Conservation (phyloP, 2,888 invertebrate genomes). For the Amiota minor region DNA sequence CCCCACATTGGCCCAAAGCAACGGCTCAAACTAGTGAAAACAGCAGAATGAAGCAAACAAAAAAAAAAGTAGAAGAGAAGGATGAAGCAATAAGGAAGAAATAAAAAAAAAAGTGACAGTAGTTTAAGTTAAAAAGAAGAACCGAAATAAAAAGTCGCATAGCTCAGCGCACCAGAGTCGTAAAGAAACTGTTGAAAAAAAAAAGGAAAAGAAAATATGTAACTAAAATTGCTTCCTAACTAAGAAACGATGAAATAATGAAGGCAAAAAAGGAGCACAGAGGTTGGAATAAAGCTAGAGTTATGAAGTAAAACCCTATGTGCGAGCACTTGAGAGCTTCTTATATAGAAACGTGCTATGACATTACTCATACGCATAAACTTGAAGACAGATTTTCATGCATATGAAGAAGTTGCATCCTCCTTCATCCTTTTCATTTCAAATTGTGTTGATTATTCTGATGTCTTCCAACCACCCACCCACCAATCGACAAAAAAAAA, state of each 20-base stretch:
- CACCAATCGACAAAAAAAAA: conserved; percentile 18
- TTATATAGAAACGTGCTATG: conserved; percentile 43
- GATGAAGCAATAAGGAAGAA: background rate
- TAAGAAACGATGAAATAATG: background rate
- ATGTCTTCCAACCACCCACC: conserved; percentile 4
- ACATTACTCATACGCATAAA: conserved; percentile 60
- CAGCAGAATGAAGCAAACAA: background rate
- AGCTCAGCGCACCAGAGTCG: background rate
- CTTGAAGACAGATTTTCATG: conserved; percentile 27
- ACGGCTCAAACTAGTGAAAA: background rate
- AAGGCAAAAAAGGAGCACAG: background rate
- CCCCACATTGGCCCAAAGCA: conserved; percentile 8
- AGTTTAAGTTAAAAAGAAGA: conserved; percentile 7
- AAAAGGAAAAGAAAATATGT: background rate
- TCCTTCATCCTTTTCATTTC: background rate
- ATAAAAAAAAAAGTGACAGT: background rate
- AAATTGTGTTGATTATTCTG: conserved; percentile 20
- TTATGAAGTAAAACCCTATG: conserved; percentile 7
- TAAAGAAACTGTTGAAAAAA: conserved; percentile 18
- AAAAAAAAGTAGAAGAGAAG: background rate
- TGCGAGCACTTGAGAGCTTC: background rate
- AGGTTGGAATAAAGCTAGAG: background rate
- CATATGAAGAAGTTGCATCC: background rate
- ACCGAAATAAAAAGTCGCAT: background rate
- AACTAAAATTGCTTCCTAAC: conserved; percentile 2